A percentile compares a stretch with the other conserved stretches of the same genome.
phyloP scores from a whole-genome alignment of 2,888 invertebrate species.

The Dugesia japonica region DNA sequence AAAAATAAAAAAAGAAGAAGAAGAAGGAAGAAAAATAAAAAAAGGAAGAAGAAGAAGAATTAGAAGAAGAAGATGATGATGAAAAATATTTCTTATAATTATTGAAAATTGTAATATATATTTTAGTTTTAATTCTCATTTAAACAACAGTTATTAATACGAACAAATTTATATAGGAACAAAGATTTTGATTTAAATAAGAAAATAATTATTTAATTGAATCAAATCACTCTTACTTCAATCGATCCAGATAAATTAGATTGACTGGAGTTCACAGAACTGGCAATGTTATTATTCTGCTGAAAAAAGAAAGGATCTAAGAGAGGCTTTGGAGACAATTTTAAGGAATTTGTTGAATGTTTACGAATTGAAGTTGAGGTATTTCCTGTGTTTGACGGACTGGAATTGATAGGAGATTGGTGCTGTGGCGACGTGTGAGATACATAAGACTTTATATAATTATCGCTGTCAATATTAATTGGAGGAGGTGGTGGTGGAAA shows the following conservation, averaged over 20 bases:
- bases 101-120: no score
- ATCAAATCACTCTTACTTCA: neutral
- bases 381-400: neutral
- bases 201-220: no score
- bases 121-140: no score
- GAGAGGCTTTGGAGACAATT: neutral
- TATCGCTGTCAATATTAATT: neutral
- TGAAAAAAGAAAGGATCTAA: neutral
- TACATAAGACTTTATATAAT: neutral
- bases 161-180: no score
- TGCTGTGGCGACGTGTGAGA: neutral
- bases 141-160: no score
- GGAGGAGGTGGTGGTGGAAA: conserved; percentile 4
- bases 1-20: no score
- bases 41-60: no score
- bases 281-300: neutral
- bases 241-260: neutral
- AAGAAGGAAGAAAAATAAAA: no score
- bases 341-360: conserved; percentile 1
- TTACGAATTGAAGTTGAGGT: neutral
- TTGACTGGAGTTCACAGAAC: neutral
- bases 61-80: no score
- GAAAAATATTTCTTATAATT: no score
- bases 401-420: neutral
- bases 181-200: no score